Conservation (phyloP, 1,140 invertebrate genomes). For the Penaeus chinensis region DNA sequence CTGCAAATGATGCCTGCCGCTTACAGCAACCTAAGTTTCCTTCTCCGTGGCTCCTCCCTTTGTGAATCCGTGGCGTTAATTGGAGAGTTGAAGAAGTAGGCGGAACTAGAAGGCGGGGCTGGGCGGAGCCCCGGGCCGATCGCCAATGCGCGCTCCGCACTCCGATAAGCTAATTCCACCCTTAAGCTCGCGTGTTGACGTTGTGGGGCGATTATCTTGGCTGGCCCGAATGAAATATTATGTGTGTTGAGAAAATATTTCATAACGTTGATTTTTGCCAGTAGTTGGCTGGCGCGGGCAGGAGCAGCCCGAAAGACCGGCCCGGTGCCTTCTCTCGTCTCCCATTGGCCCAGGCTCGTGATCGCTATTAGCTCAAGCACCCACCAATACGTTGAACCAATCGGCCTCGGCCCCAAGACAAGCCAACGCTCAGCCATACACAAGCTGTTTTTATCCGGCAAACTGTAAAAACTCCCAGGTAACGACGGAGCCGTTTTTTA, state of each 20-base stretch:
- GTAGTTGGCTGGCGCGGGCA: slow-evolving; percentile 62
- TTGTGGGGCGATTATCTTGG: slow-evolving; percentile 64
- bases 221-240: slow-evolving; percentile 64
- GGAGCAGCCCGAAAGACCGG: slow-evolving; percentile 60
- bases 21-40: slow-evolving; percentile 58
- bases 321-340: slow-evolving; percentile 56
- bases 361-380: slow-evolving; percentile 61
- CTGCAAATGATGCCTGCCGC: slow-evolving; percentile 60
- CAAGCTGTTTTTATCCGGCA: slow-evolving; percentile 59
- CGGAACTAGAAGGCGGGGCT: slow-evolving; percentile 27
- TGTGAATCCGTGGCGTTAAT: slow-evolving; percentile 36
- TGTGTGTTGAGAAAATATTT: slow-evolving; percentile 65
- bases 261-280: slow-evolving; percentile 65
- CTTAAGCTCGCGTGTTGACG: slow-evolving; percentile 64
- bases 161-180: slow-evolving; percentile 64
- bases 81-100: slow-evolving; percentile 33
- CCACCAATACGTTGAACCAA: slow-evolving; percentile 60
- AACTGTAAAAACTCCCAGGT: slow-evolving; percentile 60
- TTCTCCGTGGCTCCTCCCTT: slow-evolving; percentile 45
- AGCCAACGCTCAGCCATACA: slow-evolving; percentile 59
- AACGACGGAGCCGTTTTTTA: slow-evolving; percentile 59
- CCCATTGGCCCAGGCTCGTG: slow-evolving; percentile 56
- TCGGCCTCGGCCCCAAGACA: slow-evolving; percentile 56
- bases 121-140: slow-evolving; percentile 45
- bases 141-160: slow-evolving; percentile 58